phyloP scores from a whole-genome alignment of 2,113 vertebrate genomes.

The Poeciliopsis retropinna region DNA sequence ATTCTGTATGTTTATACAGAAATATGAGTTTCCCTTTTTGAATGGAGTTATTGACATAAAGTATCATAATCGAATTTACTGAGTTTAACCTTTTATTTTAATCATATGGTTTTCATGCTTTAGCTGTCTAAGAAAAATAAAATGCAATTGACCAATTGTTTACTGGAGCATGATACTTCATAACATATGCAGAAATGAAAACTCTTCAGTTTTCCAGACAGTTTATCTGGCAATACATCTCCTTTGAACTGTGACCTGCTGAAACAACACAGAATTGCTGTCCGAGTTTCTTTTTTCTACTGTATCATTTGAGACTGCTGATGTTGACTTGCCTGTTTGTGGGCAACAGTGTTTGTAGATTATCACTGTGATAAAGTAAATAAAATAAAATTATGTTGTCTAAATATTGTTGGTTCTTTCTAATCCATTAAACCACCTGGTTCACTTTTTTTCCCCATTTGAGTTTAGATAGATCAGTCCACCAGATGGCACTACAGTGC shows the following conservation, averaged over 20 bases:
- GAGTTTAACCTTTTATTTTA: neutral
- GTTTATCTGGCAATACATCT: constrained; percentile 9
- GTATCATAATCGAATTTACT: neutral
- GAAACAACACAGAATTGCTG: constrained; percentile 4
- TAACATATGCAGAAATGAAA: neutral
- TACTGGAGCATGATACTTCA: neutral
- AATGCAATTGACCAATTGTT: neutral
- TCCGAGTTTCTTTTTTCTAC: constrained; percentile 18
- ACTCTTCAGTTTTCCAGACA: constrained; percentile 1
- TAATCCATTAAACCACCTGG: neutral
- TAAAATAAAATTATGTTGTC: constrained; percentile 62
- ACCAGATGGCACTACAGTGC: constrained; percentile 59
- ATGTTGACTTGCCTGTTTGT: constrained; percentile 45
- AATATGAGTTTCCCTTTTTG: neutral
- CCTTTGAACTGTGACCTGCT: constrained; percentile 2
- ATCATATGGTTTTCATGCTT: neutral
- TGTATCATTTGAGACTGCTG: constrained; percentile 44
- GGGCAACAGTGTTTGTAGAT: constrained; percentile 60
- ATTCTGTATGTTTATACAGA: neutral
- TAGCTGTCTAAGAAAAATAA: constrained; percentile 31
- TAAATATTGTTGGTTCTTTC: constrained; percentile 13
- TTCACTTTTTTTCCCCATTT: neutral
- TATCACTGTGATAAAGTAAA: constrained; percentile 61
- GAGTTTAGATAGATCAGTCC: neutral
- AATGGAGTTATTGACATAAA: neutral